phyloP scores from a whole-genome alignment of 2,113 vertebrate genomes.

The Otus sunia region DNA sequence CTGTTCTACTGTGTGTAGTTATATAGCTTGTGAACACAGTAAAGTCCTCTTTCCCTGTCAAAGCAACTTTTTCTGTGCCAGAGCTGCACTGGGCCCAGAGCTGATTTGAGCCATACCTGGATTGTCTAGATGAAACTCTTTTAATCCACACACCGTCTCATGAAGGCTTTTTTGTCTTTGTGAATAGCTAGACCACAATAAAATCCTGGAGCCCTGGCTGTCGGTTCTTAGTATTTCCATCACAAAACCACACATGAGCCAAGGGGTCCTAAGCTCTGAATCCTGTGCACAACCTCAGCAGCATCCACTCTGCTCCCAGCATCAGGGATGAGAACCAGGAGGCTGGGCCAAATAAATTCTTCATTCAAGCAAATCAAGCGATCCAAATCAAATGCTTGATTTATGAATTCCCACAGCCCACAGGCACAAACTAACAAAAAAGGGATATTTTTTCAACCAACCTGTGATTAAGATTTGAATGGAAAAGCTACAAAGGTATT shows the following conservation, averaged over 20 bases:
- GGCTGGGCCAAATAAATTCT: not conserved
- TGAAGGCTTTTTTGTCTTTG: not conserved
- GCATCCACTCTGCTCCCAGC: not conserved
- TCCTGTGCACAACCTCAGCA: not conserved
- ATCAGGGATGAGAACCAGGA: not conserved
- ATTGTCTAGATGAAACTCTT: not conserved
- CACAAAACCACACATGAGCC: fast-evolving
- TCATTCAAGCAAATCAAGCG: not conserved
- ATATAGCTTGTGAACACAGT: not conserved
- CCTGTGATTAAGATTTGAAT: not conserved
- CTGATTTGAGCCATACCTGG: not conserved
- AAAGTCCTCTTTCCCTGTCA: not conserved
- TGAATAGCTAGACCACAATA: not conserved
- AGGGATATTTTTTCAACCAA: not conserved
- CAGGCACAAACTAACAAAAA: not conserved
- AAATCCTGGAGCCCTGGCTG: not conserved
- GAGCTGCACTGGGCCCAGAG: not conserved
- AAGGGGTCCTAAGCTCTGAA: not conserved
- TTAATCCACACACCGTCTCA: not conserved
- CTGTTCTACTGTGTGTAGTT: not conserved
- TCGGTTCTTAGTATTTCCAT: not conserved
- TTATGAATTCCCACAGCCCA: not conserved
- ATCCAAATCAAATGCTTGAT: not conserved
- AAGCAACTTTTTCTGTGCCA: not conserved
- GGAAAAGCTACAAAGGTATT: not conserved